Base-by-base conservation (phyloP, 2,113 vertebrate species). In the Lepus europaeus region DNA sequence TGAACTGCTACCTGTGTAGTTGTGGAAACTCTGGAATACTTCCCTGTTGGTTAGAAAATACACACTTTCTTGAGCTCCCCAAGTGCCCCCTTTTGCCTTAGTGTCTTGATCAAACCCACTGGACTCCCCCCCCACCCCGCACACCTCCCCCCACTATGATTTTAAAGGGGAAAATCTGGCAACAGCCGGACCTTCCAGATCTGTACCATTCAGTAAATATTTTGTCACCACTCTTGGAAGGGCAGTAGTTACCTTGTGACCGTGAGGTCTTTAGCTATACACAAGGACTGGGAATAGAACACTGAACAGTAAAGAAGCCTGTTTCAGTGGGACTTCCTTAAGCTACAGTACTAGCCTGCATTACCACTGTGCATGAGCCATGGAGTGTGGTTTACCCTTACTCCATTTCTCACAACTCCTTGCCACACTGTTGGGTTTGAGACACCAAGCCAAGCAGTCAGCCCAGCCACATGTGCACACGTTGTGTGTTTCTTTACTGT, bases 1-100 rank as follows among this genome's bases (percentile, higher is more conserved):
- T 61, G 23, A 45, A 13, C 9, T 23, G 1, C 31, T 53, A 3
- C 39, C 0, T 0, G 56, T 10, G 16, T 16, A 6, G 6, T 56
- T 64, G 61, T 9, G 39, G 29, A 56, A 72, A 66, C 51, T 66
- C 66, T 31, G n/a, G 33, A 59, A 31, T 22, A 6, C 11, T 45
- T 79, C 59, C 36, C 2, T 3, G 1, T 45, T 25, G 6, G 53
- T 12, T 61, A 19, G 10, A 31, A 49, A 81, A 29, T 31, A 9
- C 1, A 33, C 51, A 6, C 29, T 51, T 70, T 72, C 17, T 13
- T 16, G 14, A 77, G 39, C 9, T 31, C 19, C 0, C 25, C 13
- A n/a, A 5, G 22, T 6, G 10, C 27, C 5, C 12, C 10, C 29
- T 33, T 73, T 73, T 59, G 39, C 16, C 11, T 45, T 20, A 0